Evolutionary conservation across 2,113 vertebrate genomes (phyloP).

Genomic region (Ictalurus punctatus): DNA sequence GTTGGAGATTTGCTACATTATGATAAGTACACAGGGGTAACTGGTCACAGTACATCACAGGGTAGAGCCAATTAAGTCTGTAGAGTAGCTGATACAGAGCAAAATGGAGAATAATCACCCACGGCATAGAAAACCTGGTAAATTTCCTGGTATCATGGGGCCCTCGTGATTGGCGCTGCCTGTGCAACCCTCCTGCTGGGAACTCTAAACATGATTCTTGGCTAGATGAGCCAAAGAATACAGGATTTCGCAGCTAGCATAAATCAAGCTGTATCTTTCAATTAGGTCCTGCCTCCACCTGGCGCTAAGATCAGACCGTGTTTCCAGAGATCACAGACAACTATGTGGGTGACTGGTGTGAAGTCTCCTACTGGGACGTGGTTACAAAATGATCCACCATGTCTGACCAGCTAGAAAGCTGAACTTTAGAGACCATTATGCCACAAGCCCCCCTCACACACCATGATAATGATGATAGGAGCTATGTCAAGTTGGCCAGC

Average conservation of each 20-base stretch:
- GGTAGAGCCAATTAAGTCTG: constrained; percentile 15
- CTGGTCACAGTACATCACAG: constrained; percentile 27
- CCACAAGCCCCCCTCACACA: background rate
- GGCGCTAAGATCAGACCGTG: background rate
- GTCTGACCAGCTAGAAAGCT: constrained; percentile 10
- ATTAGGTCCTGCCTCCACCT: constrained; percentile 28
- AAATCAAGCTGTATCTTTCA: constrained; percentile 37
- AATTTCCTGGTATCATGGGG: constrained; percentile 26
- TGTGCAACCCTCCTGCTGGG: constrained; percentile 22
- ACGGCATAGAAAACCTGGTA: constrained; percentile 20
- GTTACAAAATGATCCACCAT: constrained; percentile 6
- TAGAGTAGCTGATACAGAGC: constrained; percentile 24
- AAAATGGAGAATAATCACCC: constrained; percentile 28
- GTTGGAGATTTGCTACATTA: constrained; percentile 6
- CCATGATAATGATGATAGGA: background rate
- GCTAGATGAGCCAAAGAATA: constrained; percentile 13
- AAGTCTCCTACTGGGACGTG: background rate
- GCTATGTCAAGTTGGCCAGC: background rate
- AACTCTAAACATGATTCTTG: constrained; percentile 31
- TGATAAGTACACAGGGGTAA: constrained; percentile 1
- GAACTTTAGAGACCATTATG: constrained; percentile 9
- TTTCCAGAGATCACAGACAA: constrained; percentile 33
- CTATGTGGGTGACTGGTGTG: constrained; percentile 21
- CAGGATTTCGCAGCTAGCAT: constrained; percentile 18
- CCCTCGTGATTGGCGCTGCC: constrained; percentile 29